Evolutionary conservation across 2,888 invertebrate species (phyloP), one percentile per base, ranked within the genome.

Genomic region (Calameuta idolon): DNA sequence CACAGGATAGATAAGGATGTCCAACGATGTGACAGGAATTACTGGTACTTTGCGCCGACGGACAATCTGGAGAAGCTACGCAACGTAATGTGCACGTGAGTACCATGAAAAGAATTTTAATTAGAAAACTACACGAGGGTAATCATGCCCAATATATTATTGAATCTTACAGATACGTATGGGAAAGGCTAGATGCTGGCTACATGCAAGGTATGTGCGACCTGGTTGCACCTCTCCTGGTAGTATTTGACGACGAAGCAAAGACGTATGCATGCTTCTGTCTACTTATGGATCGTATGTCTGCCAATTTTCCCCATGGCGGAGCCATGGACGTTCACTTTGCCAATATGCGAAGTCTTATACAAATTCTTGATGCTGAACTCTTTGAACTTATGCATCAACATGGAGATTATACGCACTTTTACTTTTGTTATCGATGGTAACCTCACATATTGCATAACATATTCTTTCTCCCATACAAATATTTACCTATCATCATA

Each of bases 181-280:
- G 98, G 97, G 97, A 98, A 89, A 97, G 98, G 90, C 92, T 99
- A 84, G 98, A 98, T 75, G 94, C 96, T 69, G 98, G 98, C 15
- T 99, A 99, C 92, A 97, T 98, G 94, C 98, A 98, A 92, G 98
- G 98, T 86, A 99, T 98, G 98, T 98, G 98, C 91, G 98, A 98
- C 92, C 93, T 99, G 80, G 97, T 96, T 0, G 98, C 98, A 0
- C 98, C 98, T 0, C 92, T 99, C 1, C 93, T 99, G 33, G 98
- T 98, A 30, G 96, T 97, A 88, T 96, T 98, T 92, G 96, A 97
- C 88, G 98, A 99, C 90, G 98, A 98, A 92, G 96, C 97, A 0
- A 92, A 96, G 15, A 96, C 98, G 1, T 98, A 98, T 90, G 97
- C 97, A 79, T 96, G 98, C 89, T 99, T 99, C 92, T 95, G 96